These are phyloP conservation scores for Drosophila anceps DNA, from an alignment of 2,888 invertebrate genomes.

Conservation along the genomic window DNA sequence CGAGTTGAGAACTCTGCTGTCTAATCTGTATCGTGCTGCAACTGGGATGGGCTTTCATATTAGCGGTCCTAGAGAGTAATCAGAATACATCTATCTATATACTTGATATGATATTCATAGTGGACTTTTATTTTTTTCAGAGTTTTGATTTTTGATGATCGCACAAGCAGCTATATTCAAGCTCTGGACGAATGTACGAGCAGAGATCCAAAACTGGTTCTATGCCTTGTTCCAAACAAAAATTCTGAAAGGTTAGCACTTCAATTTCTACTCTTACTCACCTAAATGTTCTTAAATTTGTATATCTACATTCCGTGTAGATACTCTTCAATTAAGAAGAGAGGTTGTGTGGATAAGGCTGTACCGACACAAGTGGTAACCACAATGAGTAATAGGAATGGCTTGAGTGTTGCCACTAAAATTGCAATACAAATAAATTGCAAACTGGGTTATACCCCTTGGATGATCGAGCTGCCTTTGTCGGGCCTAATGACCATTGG, in stretches of 20 bases:
- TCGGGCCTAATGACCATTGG: slow-evolving; percentile 92
- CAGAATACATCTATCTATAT: neutral
- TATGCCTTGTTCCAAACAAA: slow-evolving; percentile 90
- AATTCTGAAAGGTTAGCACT: slow-evolving; percentile 87
- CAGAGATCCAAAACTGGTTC: slow-evolving; percentile 88
- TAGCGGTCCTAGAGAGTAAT: slow-evolving; percentile 84
- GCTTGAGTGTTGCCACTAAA: slow-evolving; percentile 94
- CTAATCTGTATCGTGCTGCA: slow-evolving; percentile 84
- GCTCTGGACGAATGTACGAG: slow-evolving; percentile 87
- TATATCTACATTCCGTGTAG: slow-evolving; percentile 39
- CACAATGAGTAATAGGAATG: slow-evolving; percentile 54
- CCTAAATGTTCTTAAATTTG: neutral
- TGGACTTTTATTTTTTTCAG: slow-evolving; percentile 47
- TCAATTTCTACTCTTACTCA: neutral
- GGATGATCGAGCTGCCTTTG: slow-evolving; percentile 91
- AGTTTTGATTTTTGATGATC: slow-evolving; percentile 86
- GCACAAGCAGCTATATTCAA: slow-evolving; percentile 87
- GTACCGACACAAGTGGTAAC: slow-evolving; percentile 89
- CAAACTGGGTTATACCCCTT: slow-evolving; percentile 96
- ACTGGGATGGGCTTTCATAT: slow-evolving; percentile 85
- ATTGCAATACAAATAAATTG: slow-evolving; percentile 97
- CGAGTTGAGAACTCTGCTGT: slow-evolving; percentile 78
- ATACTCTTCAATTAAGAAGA: slow-evolving; percentile 95
- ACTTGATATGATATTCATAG: neutral
- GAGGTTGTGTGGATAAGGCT: slow-evolving; percentile 90